Conservation (phyloP, 2,113 vertebrate species). For the Ceyx melanurus region DNA sequence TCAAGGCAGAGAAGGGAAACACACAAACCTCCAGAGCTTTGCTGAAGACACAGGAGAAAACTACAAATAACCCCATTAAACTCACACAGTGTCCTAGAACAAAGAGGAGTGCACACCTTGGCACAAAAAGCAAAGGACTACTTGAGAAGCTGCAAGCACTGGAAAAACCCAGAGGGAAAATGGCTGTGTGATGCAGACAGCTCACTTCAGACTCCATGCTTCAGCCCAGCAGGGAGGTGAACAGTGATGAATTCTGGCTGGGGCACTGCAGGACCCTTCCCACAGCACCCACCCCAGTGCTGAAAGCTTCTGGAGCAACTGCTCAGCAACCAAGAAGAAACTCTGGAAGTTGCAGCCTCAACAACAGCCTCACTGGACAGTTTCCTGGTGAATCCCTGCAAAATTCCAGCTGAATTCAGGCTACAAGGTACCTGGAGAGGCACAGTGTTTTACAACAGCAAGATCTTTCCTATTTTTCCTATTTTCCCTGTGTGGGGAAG, state of each 20-base stretch:
- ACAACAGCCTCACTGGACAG: not conserved
- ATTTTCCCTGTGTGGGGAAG: not conserved
- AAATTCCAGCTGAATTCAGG: not conserved
- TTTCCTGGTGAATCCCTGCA: not conserved
- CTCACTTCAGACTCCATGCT: not conserved
- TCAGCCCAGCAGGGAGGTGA: not conserved
- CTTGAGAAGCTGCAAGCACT: not conserved
- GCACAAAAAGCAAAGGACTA: not conserved
- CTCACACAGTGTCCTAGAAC: not conserved
- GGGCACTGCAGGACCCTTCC: not conserved
- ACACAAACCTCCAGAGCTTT: slow-evolving; percentile 1
- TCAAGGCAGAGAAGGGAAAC: not conserved
- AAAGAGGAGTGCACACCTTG: not conserved
- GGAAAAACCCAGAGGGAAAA: not conserved
- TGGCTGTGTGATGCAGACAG: not conserved
- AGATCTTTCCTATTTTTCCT: not conserved
- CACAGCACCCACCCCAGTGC: not conserved
- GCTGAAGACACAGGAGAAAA: not conserved
- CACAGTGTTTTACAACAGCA: not conserved
- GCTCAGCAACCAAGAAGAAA: not conserved
- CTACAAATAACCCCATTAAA: not conserved
- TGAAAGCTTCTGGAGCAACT: not conserved
- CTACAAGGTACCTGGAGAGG: not conserved
- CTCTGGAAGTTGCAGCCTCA: not conserved
- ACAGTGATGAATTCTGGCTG: not conserved